phyloP scores from a whole-genome alignment of 2,888 invertebrate genomes.

The Apamea epomidion region DNA sequence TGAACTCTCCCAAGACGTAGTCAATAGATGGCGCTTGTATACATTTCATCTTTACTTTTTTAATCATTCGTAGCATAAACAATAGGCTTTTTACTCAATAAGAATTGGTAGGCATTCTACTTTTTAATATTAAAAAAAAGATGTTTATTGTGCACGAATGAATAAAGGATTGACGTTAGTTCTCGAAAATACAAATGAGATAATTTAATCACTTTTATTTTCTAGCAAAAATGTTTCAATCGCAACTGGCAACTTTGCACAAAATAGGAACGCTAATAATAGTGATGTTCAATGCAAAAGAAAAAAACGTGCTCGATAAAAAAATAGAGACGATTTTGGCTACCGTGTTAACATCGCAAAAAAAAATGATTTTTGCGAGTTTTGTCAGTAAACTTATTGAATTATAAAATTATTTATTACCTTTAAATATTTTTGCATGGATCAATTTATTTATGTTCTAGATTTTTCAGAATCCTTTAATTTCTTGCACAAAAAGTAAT shows the following conservation, averaged over 20 bases:
- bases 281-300: constrained; percentile 28
- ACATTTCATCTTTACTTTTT: background rate
- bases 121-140: background rate
- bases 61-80: background rate
- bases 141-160: background rate
- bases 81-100: background rate
- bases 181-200: background rate
- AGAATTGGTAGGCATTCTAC: background rate
- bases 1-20: background rate
- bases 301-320: background rate
- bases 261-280: constrained; percentile 42
- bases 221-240: background rate
- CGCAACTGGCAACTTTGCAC: constrained; percentile 37
- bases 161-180: background rate
- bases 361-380: background rate
- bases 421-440: too few species aligned
- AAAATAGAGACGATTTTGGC: background rate
- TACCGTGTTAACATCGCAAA: too few species aligned
- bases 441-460: too few species aligned
- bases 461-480: background rate
- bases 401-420: too few species aligned
- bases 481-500: background rate
- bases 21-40: constrained; percentile 57
- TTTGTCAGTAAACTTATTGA: too few species aligned
- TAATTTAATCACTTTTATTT: background rate